Evolutionary conservation across 2,888 invertebrate genomes (phyloP).

Genomic region (Tanypteryx hageni): DNA sequence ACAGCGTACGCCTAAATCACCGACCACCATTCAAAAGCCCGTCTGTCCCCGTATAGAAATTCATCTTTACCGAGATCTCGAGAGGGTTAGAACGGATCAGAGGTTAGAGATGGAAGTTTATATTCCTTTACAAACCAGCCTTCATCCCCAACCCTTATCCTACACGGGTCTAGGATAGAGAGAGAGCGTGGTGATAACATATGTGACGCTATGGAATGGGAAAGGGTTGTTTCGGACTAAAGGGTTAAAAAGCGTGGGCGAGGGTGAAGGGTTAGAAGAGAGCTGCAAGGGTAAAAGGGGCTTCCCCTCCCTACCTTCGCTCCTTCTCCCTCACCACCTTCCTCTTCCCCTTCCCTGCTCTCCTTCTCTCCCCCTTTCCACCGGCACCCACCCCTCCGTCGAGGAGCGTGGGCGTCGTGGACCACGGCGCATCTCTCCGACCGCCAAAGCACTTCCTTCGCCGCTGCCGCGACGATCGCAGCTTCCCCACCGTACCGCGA

Average conservation of each 20-base stretch:
- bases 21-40: too few relatives aligned
- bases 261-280: not conserved
- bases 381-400: not conserved
- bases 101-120: too few relatives aligned
- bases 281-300: not conserved
- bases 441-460: constrained; percentile 32
- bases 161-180: too few relatives aligned
- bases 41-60: too few relatives aligned
- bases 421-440: constrained; percentile 25
- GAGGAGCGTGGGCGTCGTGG: constrained; percentile 17
- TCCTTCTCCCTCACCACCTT: not conserved
- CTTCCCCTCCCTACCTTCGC: not conserved
- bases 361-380: not conserved
- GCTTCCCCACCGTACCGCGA: not conserved
- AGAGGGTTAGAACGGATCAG: too few relatives aligned
- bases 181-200: too few relatives aligned
- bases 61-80: too few relatives aligned
- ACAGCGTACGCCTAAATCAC: too few relatives aligned
- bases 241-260: not conserved
- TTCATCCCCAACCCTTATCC: too few relatives aligned
- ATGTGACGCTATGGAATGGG: too few relatives aligned
- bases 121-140: too few relatives aligned
- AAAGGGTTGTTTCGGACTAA: not conserved
- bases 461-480: constrained; percentile 12
- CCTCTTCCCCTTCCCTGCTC: not conserved